Conservation (phyloP, 2,888 invertebrate genomes). For the Neoitamus cyanurus region DNA sequence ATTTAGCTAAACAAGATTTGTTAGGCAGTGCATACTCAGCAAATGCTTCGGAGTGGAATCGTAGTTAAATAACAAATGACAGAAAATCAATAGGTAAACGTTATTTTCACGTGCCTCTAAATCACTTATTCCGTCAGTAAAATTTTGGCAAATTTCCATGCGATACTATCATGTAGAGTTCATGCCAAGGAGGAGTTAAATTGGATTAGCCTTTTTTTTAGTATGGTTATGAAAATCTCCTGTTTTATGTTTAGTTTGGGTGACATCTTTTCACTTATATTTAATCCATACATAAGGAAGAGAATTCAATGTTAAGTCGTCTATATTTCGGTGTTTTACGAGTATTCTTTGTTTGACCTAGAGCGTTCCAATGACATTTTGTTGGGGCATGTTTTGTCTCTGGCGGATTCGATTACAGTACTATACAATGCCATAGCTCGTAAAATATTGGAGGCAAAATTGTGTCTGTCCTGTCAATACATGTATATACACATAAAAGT, state of each 20-base stretch:
- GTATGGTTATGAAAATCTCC: neutral
- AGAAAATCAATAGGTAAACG: neutral
- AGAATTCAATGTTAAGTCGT: neutral
- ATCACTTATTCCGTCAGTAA: neutral
- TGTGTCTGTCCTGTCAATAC: no score
- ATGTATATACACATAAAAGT: no score
- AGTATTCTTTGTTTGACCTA: no score
- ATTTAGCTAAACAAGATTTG: neutral
- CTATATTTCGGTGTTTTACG: neutral
- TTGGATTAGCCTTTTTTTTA: neutral
- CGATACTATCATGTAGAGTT: neutral
- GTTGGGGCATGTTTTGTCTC: neutral
- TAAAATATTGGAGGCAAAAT: no score
- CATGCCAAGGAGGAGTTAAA: neutral
- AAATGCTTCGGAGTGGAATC: neutral
- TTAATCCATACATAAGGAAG: neutral
- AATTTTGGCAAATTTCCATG: neutral
- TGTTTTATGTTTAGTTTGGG: neutral
- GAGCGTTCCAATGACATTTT: no score
- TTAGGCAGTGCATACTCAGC: neutral
- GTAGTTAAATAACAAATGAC: neutral
- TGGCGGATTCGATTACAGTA: no score
- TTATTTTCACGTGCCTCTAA: neutral
- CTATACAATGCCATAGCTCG: no score
- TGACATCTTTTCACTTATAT: neutral